Evolutionary conservation across 2,888 invertebrate species (phyloP), one percentile per base, ranked within the genome.

Genomic region (Stictocephala bisonia): DNA sequence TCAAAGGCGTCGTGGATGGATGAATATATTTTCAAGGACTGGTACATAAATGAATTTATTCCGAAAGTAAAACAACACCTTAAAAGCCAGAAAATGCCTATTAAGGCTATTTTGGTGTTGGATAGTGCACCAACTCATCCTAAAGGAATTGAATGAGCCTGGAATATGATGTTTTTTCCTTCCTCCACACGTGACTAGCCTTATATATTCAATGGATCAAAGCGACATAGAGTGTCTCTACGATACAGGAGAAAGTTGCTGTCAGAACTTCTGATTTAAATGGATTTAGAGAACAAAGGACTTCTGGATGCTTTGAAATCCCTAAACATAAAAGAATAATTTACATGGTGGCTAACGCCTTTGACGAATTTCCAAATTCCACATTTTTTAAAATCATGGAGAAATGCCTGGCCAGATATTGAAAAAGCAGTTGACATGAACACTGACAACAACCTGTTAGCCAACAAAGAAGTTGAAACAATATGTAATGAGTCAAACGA

Each of bases 171-270:
- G 40, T 2, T 20, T 56, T 7, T 74, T 72, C 56, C 48, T 78
- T 29, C 76, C 77, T 71, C 76, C 77, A 20, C 77, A 78, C 26
- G 76, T 78, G 3, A 78, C 79, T 6, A 70, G 75, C 35, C 53
- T 78, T 24, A 70, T 72, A 24, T 77, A 80, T 73, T 77, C 77
- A 35, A 77, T 78, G 78, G 78, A 79, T 71, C 77, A 80, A 72
- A 77, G 76, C 44, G 76, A 77, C 13, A 26, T 79, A n/a, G 75
- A 79, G 72, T 68, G 71, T 18, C 72, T 78, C 78, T 67, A 4
- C 74, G 75, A 74, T 79, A 78, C 69, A 64, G 77, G 72, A 35
- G 74, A 51, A 75, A 74, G 50, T 48, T 76, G 7, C 69, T 79
- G 18, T 70, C 35, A 18, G 71, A 69, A 4, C 58, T 76, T 40